Evolutionary conservation across 2,888 invertebrate species (phyloP).

Genomic region (Machimus rusticus): DNA sequence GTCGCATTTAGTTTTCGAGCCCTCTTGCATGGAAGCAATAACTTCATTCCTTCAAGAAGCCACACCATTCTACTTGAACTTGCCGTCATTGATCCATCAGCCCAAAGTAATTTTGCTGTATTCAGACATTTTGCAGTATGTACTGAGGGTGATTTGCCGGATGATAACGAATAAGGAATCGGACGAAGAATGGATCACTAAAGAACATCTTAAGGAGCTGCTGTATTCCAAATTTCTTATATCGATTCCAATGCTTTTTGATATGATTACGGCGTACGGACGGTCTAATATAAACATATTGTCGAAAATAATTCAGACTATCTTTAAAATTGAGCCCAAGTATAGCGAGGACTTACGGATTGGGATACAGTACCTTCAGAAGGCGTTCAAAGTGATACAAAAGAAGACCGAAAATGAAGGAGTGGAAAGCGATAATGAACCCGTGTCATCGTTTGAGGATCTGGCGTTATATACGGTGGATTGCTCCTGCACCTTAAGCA

Average conservation of each 20-base stretch:
- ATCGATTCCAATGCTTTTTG: slow-evolving; percentile 83
- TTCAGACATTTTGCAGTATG: slow-evolving; percentile 69
- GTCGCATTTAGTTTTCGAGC: slow-evolving; percentile 75
- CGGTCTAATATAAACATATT: slow-evolving; percentile 70
- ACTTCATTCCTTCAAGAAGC: slow-evolving; percentile 79
- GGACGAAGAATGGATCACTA: slow-evolving; percentile 73
- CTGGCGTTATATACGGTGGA: slow-evolving; percentile 74
- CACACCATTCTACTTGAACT: slow-evolving; percentile 71
- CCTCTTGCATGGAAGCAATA: slow-evolving; percentile 69
- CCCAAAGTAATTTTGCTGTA: slow-evolving; percentile 65
- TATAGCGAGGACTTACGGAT: slow-evolving; percentile 70
- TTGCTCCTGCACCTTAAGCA: slow-evolving; percentile 71
- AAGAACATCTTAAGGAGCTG: slow-evolving; percentile 71
- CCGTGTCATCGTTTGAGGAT: slow-evolving; percentile 67
- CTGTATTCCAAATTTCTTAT: slow-evolving; percentile 82
- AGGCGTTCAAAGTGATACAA: slow-evolving; percentile 61
- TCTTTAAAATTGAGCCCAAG: slow-evolving; percentile 67
- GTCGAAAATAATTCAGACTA: slow-evolving; percentile 69
- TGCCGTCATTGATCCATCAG: slow-evolving; percentile 63
- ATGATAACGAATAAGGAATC: slow-evolving; percentile 82
- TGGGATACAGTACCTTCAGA: slow-evolving; percentile 66
- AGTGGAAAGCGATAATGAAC: slow-evolving; percentile 51
- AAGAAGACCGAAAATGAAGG: slow-evolving; percentile 60
- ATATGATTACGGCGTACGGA: slow-evolving; percentile 78
- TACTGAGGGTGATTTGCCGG: slow-evolving; percentile 77